Base-by-base conservation (phyloP, 1,140 invertebrate species). In the Campoletis sonorensis region DNA sequence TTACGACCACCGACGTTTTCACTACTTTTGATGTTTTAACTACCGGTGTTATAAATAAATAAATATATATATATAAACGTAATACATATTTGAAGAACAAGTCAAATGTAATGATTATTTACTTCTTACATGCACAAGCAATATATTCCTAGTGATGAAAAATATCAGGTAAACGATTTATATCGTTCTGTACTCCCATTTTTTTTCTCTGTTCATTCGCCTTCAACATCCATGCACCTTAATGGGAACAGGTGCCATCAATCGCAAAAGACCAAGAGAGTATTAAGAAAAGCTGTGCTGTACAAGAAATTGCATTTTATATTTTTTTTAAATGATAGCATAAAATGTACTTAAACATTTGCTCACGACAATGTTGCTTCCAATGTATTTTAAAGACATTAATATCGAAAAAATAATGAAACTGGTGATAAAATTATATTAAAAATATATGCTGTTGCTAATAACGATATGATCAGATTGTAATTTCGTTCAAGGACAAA, bases 71-170 rank as follows among this genome's bases (percentile, higher is more conserved):
- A 54, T 54, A 54, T 54, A 7, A 54, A 54, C 3, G n/a, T 33
- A 68, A n/a, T n/a, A n/a, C n/a, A n/a, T n/a, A n/a, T n/a, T 30
- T 13, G 3, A 33, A 18, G 1, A n/a, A 8, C 11, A 33, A 70
- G 67, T 70, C 67, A 27, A 70, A 70, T 33, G 13, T 70, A 70
- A 70, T 70, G 67, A 70, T 70, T 70, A 21, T 30, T 27, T 70
- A 27, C 18, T 30, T n/a, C 10, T 70, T 21, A 3, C 10, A 4
- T 16, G 13, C 4, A 33, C 30, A 1, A 15, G 27, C 64, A 67
- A 67, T 30, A 27, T 67, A 27, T 67, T 67, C 64, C 27, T 67
- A 67, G 64, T 26, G 27, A 67, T 67, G 64, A 67, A 67, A 67
- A 67, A 67, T 67, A 67, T 67, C 64, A 26, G 13, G 26, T 18